Percentiles rank a stretch among this genome's conserved stretches.
These are phyloP conservation scores for Hydrochoerus hydrochaeris DNA, from an alignment of 2,113 vertebrate genomes.

Conservation along the genomic window DNA sequence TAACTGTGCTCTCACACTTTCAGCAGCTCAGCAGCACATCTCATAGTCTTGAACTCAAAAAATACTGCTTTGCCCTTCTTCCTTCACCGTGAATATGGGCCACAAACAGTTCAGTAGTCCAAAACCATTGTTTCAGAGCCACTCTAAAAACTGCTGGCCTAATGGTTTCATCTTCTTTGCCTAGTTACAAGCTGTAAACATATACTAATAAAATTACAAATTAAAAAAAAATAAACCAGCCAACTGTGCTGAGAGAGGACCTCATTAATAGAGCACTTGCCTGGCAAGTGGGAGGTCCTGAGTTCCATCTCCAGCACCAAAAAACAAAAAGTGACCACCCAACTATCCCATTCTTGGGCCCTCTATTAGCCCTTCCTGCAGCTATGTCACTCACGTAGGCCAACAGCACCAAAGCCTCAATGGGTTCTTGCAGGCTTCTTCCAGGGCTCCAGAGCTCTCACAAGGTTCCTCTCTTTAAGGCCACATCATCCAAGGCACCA, in stretches of 20 bases:
- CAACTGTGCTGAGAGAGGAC: background rate
- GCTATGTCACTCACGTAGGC: background rate
- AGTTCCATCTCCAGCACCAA: background rate
- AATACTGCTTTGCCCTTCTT: background rate
- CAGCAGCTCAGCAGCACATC: too few relatives aligned
- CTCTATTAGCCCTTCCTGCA: background rate
- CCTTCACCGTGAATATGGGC: background rate
- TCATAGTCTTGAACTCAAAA: background rate
- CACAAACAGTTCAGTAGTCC: background rate
- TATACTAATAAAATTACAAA: background rate
- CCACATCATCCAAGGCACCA: background rate
- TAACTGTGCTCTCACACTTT: background rate
- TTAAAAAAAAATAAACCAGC: background rate
- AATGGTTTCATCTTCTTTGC: background rate
- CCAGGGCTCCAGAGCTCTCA: fast-evolving
- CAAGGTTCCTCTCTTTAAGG: background rate
- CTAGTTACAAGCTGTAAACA: background rate
- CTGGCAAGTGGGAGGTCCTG: background rate
- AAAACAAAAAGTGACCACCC: background rate
- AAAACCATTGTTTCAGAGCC: background rate
- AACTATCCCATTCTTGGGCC: background rate
- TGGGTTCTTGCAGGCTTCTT: background rate
- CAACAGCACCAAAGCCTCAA: fast-evolving
- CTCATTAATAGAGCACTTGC: background rate
- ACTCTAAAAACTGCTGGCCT: background rate